phyloP scores from a whole-genome alignment of 2,797 vertebrate species.

The Hypotaenidia okinawae region DNA sequence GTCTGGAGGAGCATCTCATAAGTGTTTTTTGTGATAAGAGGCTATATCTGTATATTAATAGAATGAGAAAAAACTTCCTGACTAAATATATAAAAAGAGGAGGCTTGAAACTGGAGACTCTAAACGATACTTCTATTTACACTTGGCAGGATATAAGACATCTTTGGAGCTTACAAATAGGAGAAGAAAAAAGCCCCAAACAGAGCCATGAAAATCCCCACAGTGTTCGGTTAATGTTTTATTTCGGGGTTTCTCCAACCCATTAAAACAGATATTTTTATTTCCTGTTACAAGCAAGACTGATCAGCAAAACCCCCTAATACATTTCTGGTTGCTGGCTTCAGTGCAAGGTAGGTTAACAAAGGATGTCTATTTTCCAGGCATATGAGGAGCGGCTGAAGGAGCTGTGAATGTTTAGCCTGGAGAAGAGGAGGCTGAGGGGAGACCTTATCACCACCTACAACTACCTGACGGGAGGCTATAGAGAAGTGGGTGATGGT shows the following conservation, averaged over 20 bases:
- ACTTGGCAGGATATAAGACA: not conserved
- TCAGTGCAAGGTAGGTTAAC: not conserved
- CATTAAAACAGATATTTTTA: not conserved
- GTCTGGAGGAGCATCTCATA: not conserved
- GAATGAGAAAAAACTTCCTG: not conserved
- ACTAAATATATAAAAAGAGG: not conserved
- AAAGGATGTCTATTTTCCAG: not conserved
- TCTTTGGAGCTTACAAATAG: not conserved
- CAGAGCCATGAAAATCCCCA: not conserved
- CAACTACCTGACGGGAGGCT: too few species aligned
- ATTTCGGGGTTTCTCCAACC: not conserved
- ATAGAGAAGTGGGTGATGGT: too few species aligned
- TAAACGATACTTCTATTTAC: not conserved
- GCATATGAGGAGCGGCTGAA: too few species aligned
- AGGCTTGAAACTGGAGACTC: not conserved
- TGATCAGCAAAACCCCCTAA: not conserved
- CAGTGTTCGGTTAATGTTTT: not conserved
- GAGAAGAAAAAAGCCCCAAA: not conserved
- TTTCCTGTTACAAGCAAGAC: not conserved
- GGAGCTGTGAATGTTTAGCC: too few species aligned
- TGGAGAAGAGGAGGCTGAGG: too few species aligned
- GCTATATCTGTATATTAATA: not conserved
- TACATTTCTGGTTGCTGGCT: not conserved
- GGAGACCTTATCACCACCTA: too few species aligned
- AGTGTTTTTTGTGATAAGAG: not conserved